phyloP scores from a whole-genome alignment of 2,888 invertebrate genomes.

The Kuschelorhynchus macadamiae region DNA sequence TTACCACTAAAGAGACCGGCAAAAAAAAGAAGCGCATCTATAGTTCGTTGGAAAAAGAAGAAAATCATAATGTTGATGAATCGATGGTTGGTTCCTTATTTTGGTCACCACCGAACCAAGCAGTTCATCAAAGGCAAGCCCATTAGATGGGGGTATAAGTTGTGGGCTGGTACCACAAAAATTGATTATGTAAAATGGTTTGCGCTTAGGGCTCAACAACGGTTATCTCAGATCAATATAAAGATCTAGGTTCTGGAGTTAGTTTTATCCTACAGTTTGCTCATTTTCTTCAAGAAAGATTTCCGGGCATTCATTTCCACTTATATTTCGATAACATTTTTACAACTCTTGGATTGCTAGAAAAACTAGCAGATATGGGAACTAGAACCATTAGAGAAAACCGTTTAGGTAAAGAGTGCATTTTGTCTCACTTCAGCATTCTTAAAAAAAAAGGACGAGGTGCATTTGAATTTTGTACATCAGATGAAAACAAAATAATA shows the following conservation, averaged over 20 bases:
- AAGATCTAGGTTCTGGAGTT: background rate
- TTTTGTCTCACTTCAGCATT: too few species aligned
- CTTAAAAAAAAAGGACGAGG: too few species aligned
- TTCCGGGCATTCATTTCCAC: too few species aligned
- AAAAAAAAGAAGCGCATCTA: too few species aligned
- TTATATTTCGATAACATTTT: too few species aligned
- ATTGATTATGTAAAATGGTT: background rate
- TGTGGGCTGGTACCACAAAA: background rate
- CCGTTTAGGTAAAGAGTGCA: too few species aligned
- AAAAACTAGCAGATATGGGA: too few species aligned
- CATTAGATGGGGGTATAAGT: constrained; percentile 11
- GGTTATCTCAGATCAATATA: background rate
- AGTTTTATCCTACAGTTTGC: background rate
- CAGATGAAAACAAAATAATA: too few species aligned
- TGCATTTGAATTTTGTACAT: too few species aligned
- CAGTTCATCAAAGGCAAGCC: constrained; percentile 9
- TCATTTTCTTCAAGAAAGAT: background rate
- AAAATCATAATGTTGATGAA: background rate
- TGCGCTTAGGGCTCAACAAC: background rate
- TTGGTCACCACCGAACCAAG: constrained; percentile 1
- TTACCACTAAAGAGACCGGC: too few species aligned
- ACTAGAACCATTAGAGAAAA: too few species aligned
- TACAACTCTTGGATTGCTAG: too few species aligned
- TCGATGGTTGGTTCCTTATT: background rate
- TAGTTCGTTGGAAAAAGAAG: background rate